Evolutionary conservation across 2,113 vertebrate species (phyloP), one percentile per base, ranked within the genome.

Genomic region (Tretioscincus oriximinensis): DNA sequence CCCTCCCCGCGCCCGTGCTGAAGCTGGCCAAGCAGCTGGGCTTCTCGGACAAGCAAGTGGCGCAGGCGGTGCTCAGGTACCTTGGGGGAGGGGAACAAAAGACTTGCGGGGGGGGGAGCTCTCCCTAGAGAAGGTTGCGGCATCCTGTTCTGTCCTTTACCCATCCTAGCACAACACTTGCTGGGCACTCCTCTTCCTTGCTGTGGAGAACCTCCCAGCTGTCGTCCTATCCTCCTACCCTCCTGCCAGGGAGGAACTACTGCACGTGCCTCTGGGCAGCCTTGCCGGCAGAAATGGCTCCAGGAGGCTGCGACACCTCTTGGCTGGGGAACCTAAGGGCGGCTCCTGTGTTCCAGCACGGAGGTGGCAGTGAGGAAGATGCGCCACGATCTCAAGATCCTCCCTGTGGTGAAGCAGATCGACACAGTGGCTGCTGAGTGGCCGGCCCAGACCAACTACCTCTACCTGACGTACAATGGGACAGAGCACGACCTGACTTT

Each of bases 1-100:
- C 93, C 79, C 94, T 99, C 95, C 96, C 96, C 0, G 89, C 94
- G 0, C 85, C 95, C 0, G 92, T 97, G 87, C 96, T 99, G 79
- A 58, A 90, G 24, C 96, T 96, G 1, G 98, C 98, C 90, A 99
- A 99, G 84, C 96, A 97, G 92, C 95, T 99, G 0, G 98, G 98
- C 78, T 99, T 99, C 94, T 99, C 98, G 0, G 98, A 99, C 91
- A 99, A 99, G 91, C 98, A 99, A 93, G 98, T 99, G 14, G 98
- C 97, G 0, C 88, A 93, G 29, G 98, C 98, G 0, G 96, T 99
- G 28, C 97, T 98, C 92, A 99, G 98, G 98, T 99, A 22, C 45
- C 61, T n/a, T n/a, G n/a, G n/a, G n/a, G n/a, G n/a, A 2, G n/a
- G 64, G 29, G 28, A 5, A 4, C 1, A 28, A 12, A 1, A 11